These are phyloP conservation scores for Urophycis tenuis DNA, from an alignment of 2,797 vertebrate genomes.

Conservation along the genomic window DNA sequence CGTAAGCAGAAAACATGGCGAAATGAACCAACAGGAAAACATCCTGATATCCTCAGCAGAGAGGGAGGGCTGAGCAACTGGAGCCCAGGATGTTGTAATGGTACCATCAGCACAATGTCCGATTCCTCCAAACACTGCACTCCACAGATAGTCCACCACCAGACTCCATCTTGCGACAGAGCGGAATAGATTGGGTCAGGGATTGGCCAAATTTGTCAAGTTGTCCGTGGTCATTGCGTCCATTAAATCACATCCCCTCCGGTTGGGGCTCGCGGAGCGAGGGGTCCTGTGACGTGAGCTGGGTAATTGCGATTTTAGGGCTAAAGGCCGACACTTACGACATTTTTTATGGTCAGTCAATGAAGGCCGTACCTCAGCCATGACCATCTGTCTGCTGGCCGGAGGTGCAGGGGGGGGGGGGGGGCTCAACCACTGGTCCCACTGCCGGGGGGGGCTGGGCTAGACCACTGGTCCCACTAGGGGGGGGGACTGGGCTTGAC, in stretches of 20 bases:
- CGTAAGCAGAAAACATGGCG: not conserved
- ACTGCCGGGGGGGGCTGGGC: too few relatives aligned
- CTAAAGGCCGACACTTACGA: conserved; percentile 47
- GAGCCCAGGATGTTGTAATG: not conserved
- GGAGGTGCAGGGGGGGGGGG: conserved; percentile 21
- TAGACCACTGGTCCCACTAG: too few relatives aligned
- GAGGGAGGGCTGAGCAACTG: not conserved
- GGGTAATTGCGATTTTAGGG: conserved; percentile 52
- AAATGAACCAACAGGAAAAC: not conserved
- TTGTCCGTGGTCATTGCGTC: not conserved
- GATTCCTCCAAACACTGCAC: not conserved
- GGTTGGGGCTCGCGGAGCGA: conserved; percentile 15
- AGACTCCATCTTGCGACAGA: not conserved
- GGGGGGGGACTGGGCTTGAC: too few relatives aligned
- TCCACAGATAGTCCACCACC: not conserved
- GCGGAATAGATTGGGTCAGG: conserved; percentile 15
- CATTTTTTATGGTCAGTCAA: conserved; percentile 58
- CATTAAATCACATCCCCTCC: conserved; percentile 13
- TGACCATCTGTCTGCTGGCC: conserved; percentile 25
- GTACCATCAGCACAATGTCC: not conserved
- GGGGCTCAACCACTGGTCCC: too few relatives aligned
- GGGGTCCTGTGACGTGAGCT: conserved; percentile 31
- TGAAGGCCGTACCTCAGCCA: conserved; percentile 7
- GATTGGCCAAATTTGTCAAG: conserved; percentile 19
- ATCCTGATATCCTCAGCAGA: not conserved